Percentiles rank a stretch among this genome's conserved stretches.
Evolutionary conservation across 2,113 vertebrate genomes (phyloP).

Genomic region (Rhombomys opimus): DNA sequence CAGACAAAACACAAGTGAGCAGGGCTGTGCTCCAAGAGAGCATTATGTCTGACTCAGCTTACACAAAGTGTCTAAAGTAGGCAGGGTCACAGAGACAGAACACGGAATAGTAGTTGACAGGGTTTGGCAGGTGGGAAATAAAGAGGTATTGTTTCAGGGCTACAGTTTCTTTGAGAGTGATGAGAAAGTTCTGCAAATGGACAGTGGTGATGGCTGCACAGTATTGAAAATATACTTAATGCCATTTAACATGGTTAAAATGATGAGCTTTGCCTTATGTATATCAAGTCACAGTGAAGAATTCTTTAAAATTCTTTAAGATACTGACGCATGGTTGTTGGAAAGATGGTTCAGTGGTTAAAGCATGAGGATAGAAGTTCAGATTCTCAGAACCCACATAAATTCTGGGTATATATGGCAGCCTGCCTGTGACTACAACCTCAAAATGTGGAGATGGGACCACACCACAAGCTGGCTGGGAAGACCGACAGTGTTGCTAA

Average conservation of each 20-base stretch:
- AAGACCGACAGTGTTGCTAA: not conserved
- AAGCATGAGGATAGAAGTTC: not conserved
- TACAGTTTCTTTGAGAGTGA: not conserved
- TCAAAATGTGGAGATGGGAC: no score
- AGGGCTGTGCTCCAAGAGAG: not conserved
- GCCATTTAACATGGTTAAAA: not conserved
- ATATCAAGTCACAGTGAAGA: not conserved
- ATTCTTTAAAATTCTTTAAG: not conserved
- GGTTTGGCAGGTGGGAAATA: not conserved
- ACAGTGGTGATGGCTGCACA: not conserved
- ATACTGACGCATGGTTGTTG: no score
- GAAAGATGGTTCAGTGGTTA: not conserved
- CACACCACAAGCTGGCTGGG: not conserved
- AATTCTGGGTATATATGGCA: not conserved
- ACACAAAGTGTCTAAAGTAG: not conserved
- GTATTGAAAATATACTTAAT: not conserved
- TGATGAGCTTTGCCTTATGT: not conserved
- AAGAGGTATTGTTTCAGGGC: not conserved
- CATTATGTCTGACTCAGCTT: not conserved
- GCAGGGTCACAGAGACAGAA: not conserved
- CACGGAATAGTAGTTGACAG: not conserved
- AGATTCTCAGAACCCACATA: not conserved
- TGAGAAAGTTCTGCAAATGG: slow-evolving; percentile 3
- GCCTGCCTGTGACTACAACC: not conserved
- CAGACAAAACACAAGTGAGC: not conserved